phyloP scores from a whole-genome alignment of 2,888 invertebrate genomes.

The Phalangium opilio region DNA sequence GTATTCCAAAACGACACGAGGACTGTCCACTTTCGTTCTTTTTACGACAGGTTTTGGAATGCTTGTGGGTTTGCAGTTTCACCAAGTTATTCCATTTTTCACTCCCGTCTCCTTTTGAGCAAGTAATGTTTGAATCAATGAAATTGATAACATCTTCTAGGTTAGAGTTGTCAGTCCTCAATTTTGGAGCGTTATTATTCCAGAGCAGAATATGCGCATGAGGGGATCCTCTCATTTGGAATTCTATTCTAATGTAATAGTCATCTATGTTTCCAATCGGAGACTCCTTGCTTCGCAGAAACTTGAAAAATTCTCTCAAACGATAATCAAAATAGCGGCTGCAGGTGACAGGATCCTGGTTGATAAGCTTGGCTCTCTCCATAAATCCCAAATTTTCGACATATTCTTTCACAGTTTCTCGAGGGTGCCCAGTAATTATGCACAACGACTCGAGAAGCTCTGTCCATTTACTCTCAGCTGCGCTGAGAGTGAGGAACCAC shows the following conservation, averaged over 20 bases:
- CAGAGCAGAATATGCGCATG: slow-evolving; percentile 1
- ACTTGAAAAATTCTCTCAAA: slow-evolving; percentile 12
- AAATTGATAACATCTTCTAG: slow-evolving; percentile 1
- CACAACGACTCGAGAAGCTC: slow-evolving; percentile 19
- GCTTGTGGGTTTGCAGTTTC: slow-evolving; percentile 5
- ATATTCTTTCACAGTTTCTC: no score
- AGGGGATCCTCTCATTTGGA: slow-evolving; percentile 1
- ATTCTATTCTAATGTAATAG: background rate
- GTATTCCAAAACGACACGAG: slow-evolving; percentile 4
- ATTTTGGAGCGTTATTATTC: background rate
- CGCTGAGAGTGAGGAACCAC: slow-evolving; percentile 21
- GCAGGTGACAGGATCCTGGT: slow-evolving; percentile 21
- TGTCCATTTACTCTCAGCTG: slow-evolving; percentile 22
- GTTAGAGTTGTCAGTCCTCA: background rate
- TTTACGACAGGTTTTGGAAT: slow-evolving; percentile 6
- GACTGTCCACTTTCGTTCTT: slow-evolving; percentile 2
- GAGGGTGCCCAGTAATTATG: slow-evolving; percentile 10
- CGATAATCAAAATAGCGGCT: slow-evolving; percentile 21
- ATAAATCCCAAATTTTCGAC: no score
- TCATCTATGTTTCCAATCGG: background rate
- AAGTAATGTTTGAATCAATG: no score
- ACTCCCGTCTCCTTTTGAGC: background rate
- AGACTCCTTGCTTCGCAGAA: background rate
- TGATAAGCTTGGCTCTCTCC: slow-evolving; percentile 8
- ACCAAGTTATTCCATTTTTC: background rate